These are phyloP conservation scores for Ursus arctos DNA, from an alignment of 2,113 vertebrate genomes.

Conservation along the genomic window DNA sequence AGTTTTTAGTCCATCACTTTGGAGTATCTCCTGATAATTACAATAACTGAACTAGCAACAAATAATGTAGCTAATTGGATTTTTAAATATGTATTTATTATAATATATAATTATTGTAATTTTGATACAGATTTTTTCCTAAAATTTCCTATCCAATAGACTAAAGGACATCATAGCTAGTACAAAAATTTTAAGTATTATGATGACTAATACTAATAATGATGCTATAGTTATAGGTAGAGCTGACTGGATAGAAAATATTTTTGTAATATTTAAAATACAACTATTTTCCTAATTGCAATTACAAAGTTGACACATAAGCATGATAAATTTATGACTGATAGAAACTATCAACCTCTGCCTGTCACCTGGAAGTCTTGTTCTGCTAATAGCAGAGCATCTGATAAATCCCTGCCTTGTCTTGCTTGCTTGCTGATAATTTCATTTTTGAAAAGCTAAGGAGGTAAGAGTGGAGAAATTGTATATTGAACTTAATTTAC, in stretches of 20 bases:
- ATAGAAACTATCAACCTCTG: constrained; percentile 15
- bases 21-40: neutral
- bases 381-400: neutral
- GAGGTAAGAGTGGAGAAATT: constrained; percentile 9
- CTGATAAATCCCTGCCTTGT: constrained; percentile 12
- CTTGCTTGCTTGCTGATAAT: constrained; percentile 41
- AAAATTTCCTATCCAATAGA: neutral
- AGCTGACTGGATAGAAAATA: neutral
- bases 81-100: constrained; percentile 2
- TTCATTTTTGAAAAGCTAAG: constrained; percentile 43
- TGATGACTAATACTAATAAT: neutral
- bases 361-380: neutral
- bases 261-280: neutral
- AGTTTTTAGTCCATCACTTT: neutral
- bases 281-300: neutral
- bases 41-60: neutral
- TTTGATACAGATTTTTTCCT: neutral
- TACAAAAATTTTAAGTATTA: neutral
- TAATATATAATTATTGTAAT: neutral
- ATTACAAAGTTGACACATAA: neutral
- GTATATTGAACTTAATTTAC: constrained; percentile 57
- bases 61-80: neutral
- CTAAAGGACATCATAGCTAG: neutral
- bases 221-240: neutral
- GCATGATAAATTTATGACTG: neutral